Evolutionary conservation across 2,888 invertebrate genomes (phyloP).

Genomic region (Melanargia galathea): DNA sequence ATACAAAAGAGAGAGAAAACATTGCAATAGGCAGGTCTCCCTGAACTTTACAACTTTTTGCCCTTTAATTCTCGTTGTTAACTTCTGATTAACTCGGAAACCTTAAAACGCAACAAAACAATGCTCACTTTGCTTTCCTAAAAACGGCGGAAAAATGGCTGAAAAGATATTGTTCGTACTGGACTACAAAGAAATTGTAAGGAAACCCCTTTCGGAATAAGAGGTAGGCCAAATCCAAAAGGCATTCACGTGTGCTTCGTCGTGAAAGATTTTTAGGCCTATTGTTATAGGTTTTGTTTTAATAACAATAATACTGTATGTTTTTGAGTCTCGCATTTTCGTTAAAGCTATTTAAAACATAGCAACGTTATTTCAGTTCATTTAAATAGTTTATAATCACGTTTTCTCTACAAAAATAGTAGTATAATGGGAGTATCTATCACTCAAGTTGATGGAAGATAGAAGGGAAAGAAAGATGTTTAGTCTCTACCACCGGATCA

Average conservation of each 20-base stretch:
- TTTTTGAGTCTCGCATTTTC: conserved; percentile 6
- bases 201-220: conserved; percentile 17
- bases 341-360: not conserved
- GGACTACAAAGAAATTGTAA: conserved; percentile 3
- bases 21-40: not conserved
- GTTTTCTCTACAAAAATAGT: too few species aligned
- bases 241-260: conserved; percentile 10
- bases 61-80: conserved; percentile 1
- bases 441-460: too few species aligned
- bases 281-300: conserved; percentile 18
- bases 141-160: conserved; percentile 11
- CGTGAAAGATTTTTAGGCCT: conserved; percentile 19
- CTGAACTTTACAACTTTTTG: conserved; percentile 1
- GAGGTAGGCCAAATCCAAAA: conserved; percentile 1
- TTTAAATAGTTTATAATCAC: not conserved
- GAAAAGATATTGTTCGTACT: conserved; percentile 15
- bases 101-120: conserved; percentile 7
- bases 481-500: too few species aligned
- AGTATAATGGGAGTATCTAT: too few species aligned
- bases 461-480: too few species aligned
- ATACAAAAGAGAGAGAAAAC: not conserved
- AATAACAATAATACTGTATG: conserved; percentile 8
- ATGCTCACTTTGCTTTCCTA: conserved; percentile 5
- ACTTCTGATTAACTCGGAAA: conserved; percentile 17
- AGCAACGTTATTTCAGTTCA: not conserved